Base-by-base conservation (phyloP, 2,113 vertebrate species). In the Tychaedon coryphoeus region DNA sequence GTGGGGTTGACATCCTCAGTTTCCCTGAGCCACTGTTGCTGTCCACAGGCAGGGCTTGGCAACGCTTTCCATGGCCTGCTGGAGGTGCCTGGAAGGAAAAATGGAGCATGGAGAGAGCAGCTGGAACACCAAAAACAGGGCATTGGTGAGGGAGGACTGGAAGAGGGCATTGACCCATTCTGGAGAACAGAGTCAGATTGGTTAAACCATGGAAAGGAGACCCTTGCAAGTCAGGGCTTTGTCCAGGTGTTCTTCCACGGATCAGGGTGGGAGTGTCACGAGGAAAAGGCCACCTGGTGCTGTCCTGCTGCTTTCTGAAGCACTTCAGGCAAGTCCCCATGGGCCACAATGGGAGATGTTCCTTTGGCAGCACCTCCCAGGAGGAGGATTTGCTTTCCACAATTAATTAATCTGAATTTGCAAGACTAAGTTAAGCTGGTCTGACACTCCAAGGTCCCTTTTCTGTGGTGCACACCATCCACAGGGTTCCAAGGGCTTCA, bases 401-500 rank as follows among this genome's bases (percentile, higher is more conserved):
- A 38, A 17, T 9, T 50, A 26, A 50, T 50, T 50, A 50, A 48
- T 48, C 47, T 48, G 12, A 7, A 12, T n/a, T 18, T 53, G 13
- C 20, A n/a, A 40, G 45, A 10, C 22, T 17, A 26, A 88, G 73
- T 28, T 6, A 19, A 67, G 12, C 45, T 5, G 14, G 2, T 10
- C 8, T 17, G 20, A 38, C 22, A 25, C 24, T n/a, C 65, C 14
- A 8, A 50, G 36, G 33, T 92, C 29, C 24, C 40, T 2, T 1
- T 10, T n/a, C 51, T 22, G 15, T 0, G 5, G 33, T 42, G 17
- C 31, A n/a, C 12, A 1, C 0, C 0, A 42, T 38, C 22, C 38
- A 19, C 19, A 38, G 47, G n/a, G 19, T 0, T 66, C 56, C 72
- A 25, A 65, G 24, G 33, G 10, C 13, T 58, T 72, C 48, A 33